These are phyloP conservation scores for Pandemis corylana DNA, from an alignment of 2,888 invertebrate genomes.

Conservation along the genomic window DNA sequence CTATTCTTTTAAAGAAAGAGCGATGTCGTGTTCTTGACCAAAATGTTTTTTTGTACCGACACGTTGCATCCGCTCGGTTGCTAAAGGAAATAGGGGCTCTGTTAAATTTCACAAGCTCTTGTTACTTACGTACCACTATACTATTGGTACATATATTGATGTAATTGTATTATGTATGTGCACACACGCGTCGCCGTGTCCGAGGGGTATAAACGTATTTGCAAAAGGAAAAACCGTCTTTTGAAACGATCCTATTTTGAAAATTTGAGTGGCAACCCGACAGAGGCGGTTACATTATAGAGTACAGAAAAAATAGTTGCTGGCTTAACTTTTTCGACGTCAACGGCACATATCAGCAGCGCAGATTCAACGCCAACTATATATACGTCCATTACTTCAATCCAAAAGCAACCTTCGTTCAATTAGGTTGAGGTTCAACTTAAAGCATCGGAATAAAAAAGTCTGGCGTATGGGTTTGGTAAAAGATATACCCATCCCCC, in stretches of 20 bases:
- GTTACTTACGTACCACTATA: neutral
- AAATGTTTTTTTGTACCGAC: constrained; percentile 60
- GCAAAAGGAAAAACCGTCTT: neutral
- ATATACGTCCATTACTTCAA: no score
- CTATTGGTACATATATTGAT: constrained; percentile 13
- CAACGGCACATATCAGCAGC: no score
- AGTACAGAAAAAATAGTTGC: neutral
- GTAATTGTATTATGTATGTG: neutral
- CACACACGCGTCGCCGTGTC: constrained; percentile 6
- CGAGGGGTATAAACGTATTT: neutral
- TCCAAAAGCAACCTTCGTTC: no score
- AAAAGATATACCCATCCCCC: neutral
- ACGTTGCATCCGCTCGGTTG: constrained; percentile 62
- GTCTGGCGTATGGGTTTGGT: no score
- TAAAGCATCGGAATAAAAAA: no score
- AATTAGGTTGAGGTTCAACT: no score
- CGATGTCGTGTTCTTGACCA: constrained; percentile 52
- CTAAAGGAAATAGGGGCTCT: constrained; percentile 73
- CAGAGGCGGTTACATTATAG: neutral
- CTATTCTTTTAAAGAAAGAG: constrained; percentile 42
- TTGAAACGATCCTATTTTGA: neutral
- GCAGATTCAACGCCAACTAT: no score
- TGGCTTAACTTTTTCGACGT: neutral
- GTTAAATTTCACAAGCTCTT: constrained; percentile 58
- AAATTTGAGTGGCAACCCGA: neutral